Evolutionary conservation across 2,797 vertebrate species (phyloP).

Genomic region (Setipinna tenuifilis): DNA sequence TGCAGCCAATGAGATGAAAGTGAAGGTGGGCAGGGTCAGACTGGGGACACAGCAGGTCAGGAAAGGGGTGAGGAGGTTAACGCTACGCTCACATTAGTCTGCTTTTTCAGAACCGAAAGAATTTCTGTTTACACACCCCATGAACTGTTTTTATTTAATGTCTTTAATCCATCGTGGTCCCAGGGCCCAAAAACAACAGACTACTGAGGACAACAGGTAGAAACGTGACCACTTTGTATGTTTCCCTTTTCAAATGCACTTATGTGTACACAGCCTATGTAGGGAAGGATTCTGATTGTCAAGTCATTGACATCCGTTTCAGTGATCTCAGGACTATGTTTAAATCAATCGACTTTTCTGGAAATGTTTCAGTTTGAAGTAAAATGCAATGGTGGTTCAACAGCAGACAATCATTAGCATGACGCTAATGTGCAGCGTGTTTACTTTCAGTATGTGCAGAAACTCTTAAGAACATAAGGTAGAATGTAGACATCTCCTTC

Average conservation of each 20-base stretch:
- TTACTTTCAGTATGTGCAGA: background rate
- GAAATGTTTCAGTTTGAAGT: background rate
- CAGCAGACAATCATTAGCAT: background rate
- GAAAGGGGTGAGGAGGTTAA: background rate
- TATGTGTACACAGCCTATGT: too few relatives aligned
- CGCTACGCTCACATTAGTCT: too few relatives aligned
- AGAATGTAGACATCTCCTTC: background rate
- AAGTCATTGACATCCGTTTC: background rate
- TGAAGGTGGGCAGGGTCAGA: too few relatives aligned
- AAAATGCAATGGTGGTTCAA: background rate
- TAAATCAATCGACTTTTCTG: background rate
- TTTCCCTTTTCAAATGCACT: too few relatives aligned
- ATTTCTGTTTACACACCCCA: too few relatives aligned
- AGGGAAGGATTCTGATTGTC: background rate
- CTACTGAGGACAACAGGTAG: too few relatives aligned
- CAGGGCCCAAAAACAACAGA: too few relatives aligned
- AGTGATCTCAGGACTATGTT: background rate
- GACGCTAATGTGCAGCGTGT: background rate
- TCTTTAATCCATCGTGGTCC: too few relatives aligned
- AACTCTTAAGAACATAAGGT: background rate
- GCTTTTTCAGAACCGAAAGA: too few relatives aligned
- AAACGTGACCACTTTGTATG: too few relatives aligned
- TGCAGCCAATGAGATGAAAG: too few relatives aligned
- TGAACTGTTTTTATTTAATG: too few relatives aligned
- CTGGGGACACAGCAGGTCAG: background rate